phyloP scores from a whole-genome alignment of 1,140 invertebrate species.

The Centruroides sculpturatus region DNA sequence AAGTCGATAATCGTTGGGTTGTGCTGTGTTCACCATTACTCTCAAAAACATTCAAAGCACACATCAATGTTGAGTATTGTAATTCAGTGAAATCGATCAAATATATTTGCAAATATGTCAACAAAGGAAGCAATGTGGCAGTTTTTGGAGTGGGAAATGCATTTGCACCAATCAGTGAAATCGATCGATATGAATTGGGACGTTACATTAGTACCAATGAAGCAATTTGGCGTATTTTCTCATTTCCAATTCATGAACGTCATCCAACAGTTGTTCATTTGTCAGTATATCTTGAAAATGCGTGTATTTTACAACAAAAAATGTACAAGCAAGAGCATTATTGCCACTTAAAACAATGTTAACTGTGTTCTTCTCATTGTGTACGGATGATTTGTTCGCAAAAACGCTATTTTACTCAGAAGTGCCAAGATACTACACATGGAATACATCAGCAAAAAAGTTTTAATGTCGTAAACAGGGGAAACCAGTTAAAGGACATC shows the following conservation, averaged over 20 bases:
- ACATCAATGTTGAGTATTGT: no score
- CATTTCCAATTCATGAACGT: conserved; percentile 27
- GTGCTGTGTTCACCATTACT: no score
- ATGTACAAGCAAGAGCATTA: not conserved
- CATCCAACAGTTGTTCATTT: conserved; percentile 28
- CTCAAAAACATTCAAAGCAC: no score
- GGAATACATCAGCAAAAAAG: conserved; percentile 14
- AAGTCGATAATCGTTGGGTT: no score
- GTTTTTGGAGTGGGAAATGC: no score
- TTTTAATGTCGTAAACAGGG: conserved; percentile 22
- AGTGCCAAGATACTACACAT: conserved; percentile 28
- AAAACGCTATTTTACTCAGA: conserved; percentile 27
- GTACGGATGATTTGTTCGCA: conserved; percentile 19
- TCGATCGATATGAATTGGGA: no score
- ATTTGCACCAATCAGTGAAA: no score
- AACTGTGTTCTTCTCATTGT: conserved; percentile 13
- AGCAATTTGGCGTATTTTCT: conserved; percentile 16
- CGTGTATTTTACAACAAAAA: not conserved
- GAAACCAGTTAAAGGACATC: conserved; percentile 2
- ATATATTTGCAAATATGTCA: conserved; percentile 12
- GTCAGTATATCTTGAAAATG: conserved; percentile 32
- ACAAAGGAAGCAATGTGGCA: no score
- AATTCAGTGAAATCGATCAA: no score
- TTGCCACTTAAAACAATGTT: not conserved
- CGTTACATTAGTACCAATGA: conserved; percentile 19